Evolutionary conservation across 2,888 invertebrate genomes (phyloP).

Genomic region (Conchocele bisecta): DNA sequence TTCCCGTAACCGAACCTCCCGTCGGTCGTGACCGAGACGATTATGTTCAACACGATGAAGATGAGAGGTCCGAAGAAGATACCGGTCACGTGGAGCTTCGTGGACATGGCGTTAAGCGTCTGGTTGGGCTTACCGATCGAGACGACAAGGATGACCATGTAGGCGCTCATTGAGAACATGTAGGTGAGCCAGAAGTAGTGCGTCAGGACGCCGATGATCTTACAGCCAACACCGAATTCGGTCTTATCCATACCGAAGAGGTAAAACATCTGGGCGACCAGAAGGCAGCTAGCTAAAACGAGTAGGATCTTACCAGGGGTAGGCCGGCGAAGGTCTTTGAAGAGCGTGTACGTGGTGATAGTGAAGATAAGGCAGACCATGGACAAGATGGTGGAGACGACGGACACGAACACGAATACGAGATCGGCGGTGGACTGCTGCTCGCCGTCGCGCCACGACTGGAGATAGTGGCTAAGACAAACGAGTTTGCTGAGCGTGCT

Average conservation of each 20-base stretch:
- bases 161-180: constrained; percentile 35
- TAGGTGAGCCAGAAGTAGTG: constrained; percentile 42
- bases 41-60: constrained; percentile 15
- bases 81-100: too few species aligned
- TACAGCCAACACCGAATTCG: constrained; percentile 9
- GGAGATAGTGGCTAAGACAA: too few species aligned
- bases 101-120: not conserved
- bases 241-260: constrained; percentile 15
- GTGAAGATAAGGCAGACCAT: constrained; percentile 21
- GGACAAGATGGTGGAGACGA: constrained; percentile 22
- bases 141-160: constrained; percentile 15
- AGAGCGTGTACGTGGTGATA: constrained; percentile 25
- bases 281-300: constrained; percentile 27
- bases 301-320: constrained; percentile 42
- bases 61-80: not conserved
- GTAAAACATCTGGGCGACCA: constrained; percentile 33
- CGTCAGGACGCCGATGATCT: constrained; percentile 26
- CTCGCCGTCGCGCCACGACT: not conserved
- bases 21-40: constrained; percentile 1
- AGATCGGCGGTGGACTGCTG: not conserved
- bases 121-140: constrained; percentile 16
- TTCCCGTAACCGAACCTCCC: constrained; percentile 37
- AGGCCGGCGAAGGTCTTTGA: constrained; percentile 32
- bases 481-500: too few species aligned
- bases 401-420: not conserved